Evolutionary conservation across 2,113 vertebrate species (phyloP).

Genomic region (Glareola pratincola): DNA sequence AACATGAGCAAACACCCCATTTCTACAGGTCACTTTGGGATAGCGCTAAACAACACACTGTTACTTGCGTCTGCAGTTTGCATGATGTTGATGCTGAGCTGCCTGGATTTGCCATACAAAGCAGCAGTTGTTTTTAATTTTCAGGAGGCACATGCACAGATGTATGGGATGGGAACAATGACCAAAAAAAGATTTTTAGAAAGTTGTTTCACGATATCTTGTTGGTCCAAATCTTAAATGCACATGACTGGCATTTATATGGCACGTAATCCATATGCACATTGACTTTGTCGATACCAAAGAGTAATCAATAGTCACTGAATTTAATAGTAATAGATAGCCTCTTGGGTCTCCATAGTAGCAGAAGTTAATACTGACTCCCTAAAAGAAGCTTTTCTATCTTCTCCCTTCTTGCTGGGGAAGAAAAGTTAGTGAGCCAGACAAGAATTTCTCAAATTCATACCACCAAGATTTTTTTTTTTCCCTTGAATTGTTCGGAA

Average conservation of each 20-base stretch:
- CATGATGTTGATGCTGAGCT: not conserved
- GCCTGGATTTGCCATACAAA: not conserved
- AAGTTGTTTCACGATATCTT: not conserved
- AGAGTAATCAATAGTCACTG: not conserved
- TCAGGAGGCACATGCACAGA: not conserved
- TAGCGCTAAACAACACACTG: not conserved
- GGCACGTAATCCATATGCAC: not conserved
- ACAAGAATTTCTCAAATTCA: not conserved
- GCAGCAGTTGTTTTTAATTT: not conserved
- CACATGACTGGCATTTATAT: not conserved
- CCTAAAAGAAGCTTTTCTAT: not conserved
- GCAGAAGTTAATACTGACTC: not conserved
- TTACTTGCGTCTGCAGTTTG: not conserved
- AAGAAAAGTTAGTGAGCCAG: not conserved
- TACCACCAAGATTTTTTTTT: not conserved
- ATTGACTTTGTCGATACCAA: not conserved
- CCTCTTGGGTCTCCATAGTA: not conserved
- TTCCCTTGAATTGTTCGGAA: not conserved
- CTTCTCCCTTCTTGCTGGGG: not conserved
- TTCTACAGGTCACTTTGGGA: not conserved
- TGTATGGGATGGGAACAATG: not conserved
- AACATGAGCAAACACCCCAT: not conserved
- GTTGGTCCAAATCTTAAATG: not conserved
- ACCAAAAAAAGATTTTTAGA: not conserved
- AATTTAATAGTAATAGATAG: not conserved